These are phyloP conservation scores for Aplocera efformata DNA, from an alignment of 2,888 invertebrate species.

Conservation along the genomic window DNA sequence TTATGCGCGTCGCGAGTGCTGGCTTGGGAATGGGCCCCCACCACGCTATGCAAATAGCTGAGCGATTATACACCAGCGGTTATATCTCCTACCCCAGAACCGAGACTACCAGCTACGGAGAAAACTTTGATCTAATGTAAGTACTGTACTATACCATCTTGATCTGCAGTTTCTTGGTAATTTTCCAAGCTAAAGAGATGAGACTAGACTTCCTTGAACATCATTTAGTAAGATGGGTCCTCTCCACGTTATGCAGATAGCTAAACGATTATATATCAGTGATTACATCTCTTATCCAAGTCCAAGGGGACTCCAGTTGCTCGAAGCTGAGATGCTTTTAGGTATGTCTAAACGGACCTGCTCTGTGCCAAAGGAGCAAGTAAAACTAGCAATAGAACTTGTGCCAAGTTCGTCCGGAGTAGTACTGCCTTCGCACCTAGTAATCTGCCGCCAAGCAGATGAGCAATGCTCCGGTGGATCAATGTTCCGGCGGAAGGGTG, in stretches of 20 bases:
- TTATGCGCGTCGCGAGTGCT: slow-evolving; percentile 95
- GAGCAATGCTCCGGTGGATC: too few relatives aligned
- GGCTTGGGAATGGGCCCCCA: slow-evolving; percentile 95
- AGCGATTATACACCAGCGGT: slow-evolving; percentile 96
- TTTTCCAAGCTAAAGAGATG: slow-evolving; percentile 91
- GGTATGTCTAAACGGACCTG: too few relatives aligned
- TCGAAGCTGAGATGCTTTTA: too few relatives aligned
- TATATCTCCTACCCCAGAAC: slow-evolving; percentile 99
- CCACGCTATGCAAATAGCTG: slow-evolving; percentile 90
- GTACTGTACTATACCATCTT: slow-evolving; percentile 16
- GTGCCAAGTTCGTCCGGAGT: too few relatives aligned
- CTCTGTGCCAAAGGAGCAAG: too few relatives aligned
- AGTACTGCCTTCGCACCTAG: too few relatives aligned
- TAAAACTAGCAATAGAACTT: too few relatives aligned
- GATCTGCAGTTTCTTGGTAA: too few relatives aligned
- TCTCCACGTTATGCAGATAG: slow-evolving; percentile 91
- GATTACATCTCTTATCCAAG: slow-evolving; percentile 99
- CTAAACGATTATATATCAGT: slow-evolving; percentile 94
- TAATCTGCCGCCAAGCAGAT: too few relatives aligned
- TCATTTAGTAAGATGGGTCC: slow-evolving; percentile 97
- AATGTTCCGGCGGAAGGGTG: too few relatives aligned
- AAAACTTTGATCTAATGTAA: slow-evolving; percentile 95
- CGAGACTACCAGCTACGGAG: slow-evolving; percentile 97
- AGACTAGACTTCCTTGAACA: slow-evolving; percentile 95
- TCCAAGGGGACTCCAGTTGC: too few relatives aligned